Evolutionary conservation across 2,113 vertebrate species (phyloP).

Genomic region (Murina feae): DNA sequence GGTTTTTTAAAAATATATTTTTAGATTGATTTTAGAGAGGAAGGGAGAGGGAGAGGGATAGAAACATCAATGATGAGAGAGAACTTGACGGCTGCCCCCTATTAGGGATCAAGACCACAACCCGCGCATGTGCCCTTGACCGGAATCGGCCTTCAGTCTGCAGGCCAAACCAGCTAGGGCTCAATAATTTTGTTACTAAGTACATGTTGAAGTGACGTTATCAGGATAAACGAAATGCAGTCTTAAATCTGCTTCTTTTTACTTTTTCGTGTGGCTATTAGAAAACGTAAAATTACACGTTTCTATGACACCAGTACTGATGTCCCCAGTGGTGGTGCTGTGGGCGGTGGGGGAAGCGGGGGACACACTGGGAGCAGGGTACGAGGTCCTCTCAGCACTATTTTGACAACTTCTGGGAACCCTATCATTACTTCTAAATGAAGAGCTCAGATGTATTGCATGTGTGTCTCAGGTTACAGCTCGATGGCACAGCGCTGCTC

Average conservation of each 20-base stretch:
- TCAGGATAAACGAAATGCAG: neutral
- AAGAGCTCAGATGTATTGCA: neutral
- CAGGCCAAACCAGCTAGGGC: neutral
- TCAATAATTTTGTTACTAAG: neutral
- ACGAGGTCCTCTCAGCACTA: neutral
- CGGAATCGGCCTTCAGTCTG: too few species aligned
- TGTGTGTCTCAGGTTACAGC: fast-evolving
- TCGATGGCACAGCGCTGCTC: fast-evolving
- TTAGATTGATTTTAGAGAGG: too few species aligned
- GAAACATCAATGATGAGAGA: too few species aligned
- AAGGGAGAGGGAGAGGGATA: too few species aligned
- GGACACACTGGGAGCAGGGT: neutral
- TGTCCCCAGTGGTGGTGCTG: neutral
- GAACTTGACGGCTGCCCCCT: too few species aligned
- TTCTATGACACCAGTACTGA: neutral
- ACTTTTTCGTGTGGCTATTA: neutral
- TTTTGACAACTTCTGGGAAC: neutral
- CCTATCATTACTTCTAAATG: neutral
- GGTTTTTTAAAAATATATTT: too few species aligned
- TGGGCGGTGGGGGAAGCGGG: fast-evolving
- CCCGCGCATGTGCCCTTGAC: too few species aligned
- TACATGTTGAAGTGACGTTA: neutral
- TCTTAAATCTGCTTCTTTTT: neutral
- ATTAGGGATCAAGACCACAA: too few species aligned
- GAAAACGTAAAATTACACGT: neutral